phyloP scores from a whole-genome alignment of 2,113 vertebrate species.

The Platichthys stellatus region DNA sequence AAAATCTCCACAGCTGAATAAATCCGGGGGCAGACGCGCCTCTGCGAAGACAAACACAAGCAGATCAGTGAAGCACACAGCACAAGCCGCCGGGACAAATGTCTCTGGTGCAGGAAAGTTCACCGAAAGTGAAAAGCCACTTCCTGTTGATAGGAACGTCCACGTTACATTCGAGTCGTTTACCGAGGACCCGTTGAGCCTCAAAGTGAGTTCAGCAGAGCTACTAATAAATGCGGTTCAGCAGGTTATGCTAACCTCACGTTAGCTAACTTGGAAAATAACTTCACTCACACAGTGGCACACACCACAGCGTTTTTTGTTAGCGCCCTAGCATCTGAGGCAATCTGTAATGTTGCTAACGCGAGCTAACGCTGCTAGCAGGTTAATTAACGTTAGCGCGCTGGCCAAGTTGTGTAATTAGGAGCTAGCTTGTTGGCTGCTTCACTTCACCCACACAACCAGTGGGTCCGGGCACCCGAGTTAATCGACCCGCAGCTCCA shows the following conservation, averaged over 20 bases:
- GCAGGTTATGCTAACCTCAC: not conserved
- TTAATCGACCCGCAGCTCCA: too few species aligned
- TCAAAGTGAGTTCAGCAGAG: not conserved
- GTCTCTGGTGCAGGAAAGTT: not conserved
- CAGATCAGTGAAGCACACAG: not conserved
- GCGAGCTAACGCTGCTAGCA: conserved; percentile 62
- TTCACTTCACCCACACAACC: not conserved
- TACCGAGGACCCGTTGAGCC: not conserved
- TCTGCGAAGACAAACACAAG: conserved; percentile 53
- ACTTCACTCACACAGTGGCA: conserved; percentile 9
- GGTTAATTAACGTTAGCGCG: conserved; percentile 33
- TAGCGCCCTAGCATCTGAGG: conserved; percentile 47
- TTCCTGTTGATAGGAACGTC: too few species aligned
- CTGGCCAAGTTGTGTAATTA: conserved; percentile 23
- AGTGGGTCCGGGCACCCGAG: too few species aligned
- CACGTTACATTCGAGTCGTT: not conserved
- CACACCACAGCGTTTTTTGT: conserved; percentile 29
- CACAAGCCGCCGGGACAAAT: not conserved
- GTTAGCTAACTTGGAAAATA: conserved; percentile 23
- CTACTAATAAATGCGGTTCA: not conserved
- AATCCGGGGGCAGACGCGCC: conserved; percentile 57
- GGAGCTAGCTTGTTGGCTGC: not conserved
- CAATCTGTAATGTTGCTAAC: conserved; percentile 39
- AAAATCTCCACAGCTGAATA: conserved; percentile 47
- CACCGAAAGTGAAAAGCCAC: too few species aligned